phyloP scores from a whole-genome alignment of 1,140 invertebrate species.

The Rhagoletis pomonella region DNA sequence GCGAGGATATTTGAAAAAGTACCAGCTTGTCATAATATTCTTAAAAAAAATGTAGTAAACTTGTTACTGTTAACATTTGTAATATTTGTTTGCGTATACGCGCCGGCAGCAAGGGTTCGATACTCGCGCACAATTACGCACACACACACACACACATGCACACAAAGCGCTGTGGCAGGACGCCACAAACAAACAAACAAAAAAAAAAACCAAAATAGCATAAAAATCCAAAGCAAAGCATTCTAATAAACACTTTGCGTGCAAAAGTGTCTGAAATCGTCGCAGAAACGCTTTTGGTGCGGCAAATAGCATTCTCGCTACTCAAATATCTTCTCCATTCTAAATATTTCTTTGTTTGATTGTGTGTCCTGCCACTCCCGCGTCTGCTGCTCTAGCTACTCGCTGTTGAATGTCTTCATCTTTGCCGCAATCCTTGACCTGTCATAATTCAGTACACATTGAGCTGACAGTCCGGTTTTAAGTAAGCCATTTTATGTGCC shows the following conservation, averaged over 20 bases:
- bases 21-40: constrained; percentile 51
- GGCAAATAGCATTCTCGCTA: background rate
- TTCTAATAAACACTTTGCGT: constrained; percentile 35
- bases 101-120: background rate
- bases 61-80: constrained; percentile 44
- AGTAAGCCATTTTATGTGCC: constrained; percentile 48
- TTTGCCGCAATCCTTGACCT: constrained; percentile 45
- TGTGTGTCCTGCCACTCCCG: background rate
- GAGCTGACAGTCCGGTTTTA: constrained; percentile 41
- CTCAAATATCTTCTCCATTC: background rate
- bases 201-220: no score
- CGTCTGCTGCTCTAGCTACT: background rate
- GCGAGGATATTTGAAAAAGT: constrained; percentile 11
- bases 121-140: background rate
- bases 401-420: constrained; percentile 11
- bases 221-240: constrained; percentile 28
- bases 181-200: background rate
- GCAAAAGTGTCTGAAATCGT: background rate
- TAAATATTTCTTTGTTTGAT: background rate
- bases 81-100: constrained; percentile 20
- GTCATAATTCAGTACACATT: constrained; percentile 49
- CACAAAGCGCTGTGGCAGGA: background rate
- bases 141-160: background rate
- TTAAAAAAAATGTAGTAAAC: constrained; percentile 35
- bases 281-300: background rate